Base-by-base conservation (phyloP, 2,797 vertebrate genomes). In the Megaceryle alcyon region DNA sequence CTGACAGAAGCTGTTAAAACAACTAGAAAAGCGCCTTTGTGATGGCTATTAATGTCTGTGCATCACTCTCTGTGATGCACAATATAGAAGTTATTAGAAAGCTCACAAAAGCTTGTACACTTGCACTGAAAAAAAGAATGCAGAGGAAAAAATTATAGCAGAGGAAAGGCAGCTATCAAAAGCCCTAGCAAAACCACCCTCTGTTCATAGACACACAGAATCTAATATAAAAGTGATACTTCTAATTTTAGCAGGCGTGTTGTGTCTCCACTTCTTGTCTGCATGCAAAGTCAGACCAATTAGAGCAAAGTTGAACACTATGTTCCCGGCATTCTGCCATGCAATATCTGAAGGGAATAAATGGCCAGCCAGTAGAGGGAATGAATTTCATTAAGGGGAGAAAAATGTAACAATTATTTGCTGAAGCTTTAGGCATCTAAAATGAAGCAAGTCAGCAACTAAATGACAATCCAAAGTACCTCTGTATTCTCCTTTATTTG, bases 261-360 rank as follows among this genome's bases (percentile, higher is more conserved):
- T 90, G 56, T 72, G 54, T 92, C 70, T 97, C 93, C 87, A 53
- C 88, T 94, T 85, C 85, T 89, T 89, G 82, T 86, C 82, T 90
- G 90, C 83, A 86, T 82, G 75, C 66, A 91, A 94, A 90, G 95
- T 89, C 82, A 92, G 72, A 95, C 65, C 83, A 95, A 92, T 95
- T 95, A 94, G 69, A 93, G 82, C 57, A 84, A 96, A 92, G 75
- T 90, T 91, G 90, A 86, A 95, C 88, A 86, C n/a, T 17, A 44
- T 77, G 93, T 96, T 84, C 91, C 66, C 83, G 92, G 88, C 78
- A 82, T 41, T 82, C 37, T 91, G 78, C 87, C 82, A 80, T 8
- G 54, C 60, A 68, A 12, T 86, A 88, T 79, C 48, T 76, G 84
- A 92, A 92, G 79, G 86, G 79, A 94, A 83, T 88, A 94, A 94